Base-by-base conservation (phyloP, 2,888 invertebrate species). In the Pantelozetes paolii region DNA sequence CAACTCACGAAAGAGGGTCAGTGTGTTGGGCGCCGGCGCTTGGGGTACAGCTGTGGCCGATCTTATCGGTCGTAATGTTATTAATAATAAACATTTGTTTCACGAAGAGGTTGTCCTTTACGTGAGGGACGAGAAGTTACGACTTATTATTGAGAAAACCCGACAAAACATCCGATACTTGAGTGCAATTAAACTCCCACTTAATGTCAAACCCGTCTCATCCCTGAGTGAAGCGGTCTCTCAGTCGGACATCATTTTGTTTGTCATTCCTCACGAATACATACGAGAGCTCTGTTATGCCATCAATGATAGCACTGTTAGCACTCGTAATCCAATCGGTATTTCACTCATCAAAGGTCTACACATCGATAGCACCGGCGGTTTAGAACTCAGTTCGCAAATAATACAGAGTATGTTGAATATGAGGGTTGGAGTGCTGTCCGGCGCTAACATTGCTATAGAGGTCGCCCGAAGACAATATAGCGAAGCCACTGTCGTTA, bases 251-350 rank as follows among this genome's bases (percentile, higher is more conserved):
- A 81, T 86, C 50, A 80, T 85, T 13, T 80, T 85, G 42, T 85
- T 85, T 79, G 85, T 85, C 6, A 78, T 85, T 15, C 85, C 85
- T 18, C 85, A 86, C 79, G 85, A 85, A 80, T 84, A 84, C 78
- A 81, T 85, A 36, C 76, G 78, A 30, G 78, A 80, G 42, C 79
- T 84, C 42, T 84, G 84, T 45, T 67, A 20, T 11, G 23, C 26
- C 23, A 73, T 75, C 30, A 75, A 45, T n/a, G 59, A 50, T 2
- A 20, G 1, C n/a, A n/a, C 82, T 5, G 80, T 80, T 48, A 75
- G 85, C 11, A 84, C 83, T 74, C 74, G 78, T 50, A 77, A 74
- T 54, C 82, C 84, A 9, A 78, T 84, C 28, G 85, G 82, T 15
- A 80, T 86, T 26, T 84, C 85, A 2, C 80, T 85, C 1, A 84